Base-by-base conservation (phyloP, 1,140 invertebrate genomes). In the Panagrolaimus sp. region DNA sequence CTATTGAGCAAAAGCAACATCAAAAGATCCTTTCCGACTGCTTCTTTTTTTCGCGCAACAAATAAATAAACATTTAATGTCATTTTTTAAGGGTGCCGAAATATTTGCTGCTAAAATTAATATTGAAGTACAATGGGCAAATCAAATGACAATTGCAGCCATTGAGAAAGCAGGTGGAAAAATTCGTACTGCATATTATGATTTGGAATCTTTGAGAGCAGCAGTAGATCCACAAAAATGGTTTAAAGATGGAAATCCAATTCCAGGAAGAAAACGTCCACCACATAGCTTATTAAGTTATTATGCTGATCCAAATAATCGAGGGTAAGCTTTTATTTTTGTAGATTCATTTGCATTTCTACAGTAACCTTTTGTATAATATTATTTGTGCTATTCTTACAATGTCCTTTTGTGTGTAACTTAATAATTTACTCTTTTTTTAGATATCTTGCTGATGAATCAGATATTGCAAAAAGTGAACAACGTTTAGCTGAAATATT, bases 91-190 rank as follows among this genome's bases (percentile, higher is more conserved):
- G 87, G 94, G 94, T 38, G 87, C 88, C 23, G 90, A 97, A 83
- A 83, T 86, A 57, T 98, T 98, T 82, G 86, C 88, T 75, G 89
- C 92, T 20, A 93, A 93, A 87, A 85, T 99, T 2, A 95, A 97
- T 81, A 90, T 99, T 78, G 96, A 99, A 87, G 93, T 98, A 3
- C 96, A 99, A 81, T 94, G 92, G 89, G 90, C 93, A 0, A 88
- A 86, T 76, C 94, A 98, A 84, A 86, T 88, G 46, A 91, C 92
- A 0, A 98, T 99, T 79, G 93, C 96, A 27, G 93, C 96, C 1
- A 88, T 99, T 72, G 96, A 99, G 84, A 89, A 87, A 80, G 90
- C 90, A 85, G 96, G 96, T 31, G 96, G 96, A 51, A 88, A 89
- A 23, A 96, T 99, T 69, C 94, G 91, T 11, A 95, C 92, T 31